phyloP scores from a whole-genome alignment of 2,113 vertebrate genomes.

The Oreochromis tanganicae region DNA sequence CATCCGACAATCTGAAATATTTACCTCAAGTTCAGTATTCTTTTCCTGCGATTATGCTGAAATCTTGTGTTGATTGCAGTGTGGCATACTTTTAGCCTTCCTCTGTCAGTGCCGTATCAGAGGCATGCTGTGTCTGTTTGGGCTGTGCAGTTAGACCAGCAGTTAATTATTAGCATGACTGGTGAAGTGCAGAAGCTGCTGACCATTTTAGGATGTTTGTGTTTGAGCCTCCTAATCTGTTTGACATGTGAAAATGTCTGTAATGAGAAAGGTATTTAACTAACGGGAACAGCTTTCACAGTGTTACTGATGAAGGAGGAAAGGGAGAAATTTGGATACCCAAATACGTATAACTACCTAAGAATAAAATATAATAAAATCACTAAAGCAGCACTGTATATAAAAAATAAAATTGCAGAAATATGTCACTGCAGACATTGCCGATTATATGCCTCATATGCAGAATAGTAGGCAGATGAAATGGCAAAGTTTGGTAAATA shows the following conservation, averaged over 20 bases:
- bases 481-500: neutral
- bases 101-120: neutral
- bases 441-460: neutral
- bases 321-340: neutral
- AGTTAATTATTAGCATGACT: constrained; percentile 4
- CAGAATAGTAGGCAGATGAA: neutral
- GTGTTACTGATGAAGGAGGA: neutral
- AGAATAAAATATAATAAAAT: neutral
- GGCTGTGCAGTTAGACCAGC: neutral
- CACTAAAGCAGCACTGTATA: neutral
- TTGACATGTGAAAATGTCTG: neutral
- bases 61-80: neutral
- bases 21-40: neutral
- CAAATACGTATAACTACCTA: neutral
- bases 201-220: neutral
- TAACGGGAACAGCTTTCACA: neutral
- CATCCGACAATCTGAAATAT: neutral
- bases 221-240: neutral
- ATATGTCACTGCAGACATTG: neutral
- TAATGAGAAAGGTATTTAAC: neutral
- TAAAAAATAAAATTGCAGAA: neutral
- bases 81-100: neutral
- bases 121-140: neutral
- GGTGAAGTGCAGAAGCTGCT: neutral
- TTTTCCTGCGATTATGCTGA: neutral